Evolutionary conservation across 1,140 invertebrate genomes (phyloP).

Genomic region (Sitodiplosis mosellana): DNA sequence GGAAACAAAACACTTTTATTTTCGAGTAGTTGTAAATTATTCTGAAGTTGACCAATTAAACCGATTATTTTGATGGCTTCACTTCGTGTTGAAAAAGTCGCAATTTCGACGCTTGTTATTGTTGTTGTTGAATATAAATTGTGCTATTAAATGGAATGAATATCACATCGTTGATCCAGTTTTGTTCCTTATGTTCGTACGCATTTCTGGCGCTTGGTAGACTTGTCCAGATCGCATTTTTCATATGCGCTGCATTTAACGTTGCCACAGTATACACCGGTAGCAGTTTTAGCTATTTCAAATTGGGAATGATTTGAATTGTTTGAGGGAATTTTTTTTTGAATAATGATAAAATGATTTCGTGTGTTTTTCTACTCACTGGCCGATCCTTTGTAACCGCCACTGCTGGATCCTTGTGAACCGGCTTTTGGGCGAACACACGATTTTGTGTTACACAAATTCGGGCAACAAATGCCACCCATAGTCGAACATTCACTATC

Average conservation of each 20-base stretch:
- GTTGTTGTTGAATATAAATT: no score
- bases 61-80: no score
- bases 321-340: constrained; percentile 4
- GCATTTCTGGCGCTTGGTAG: constrained; percentile 44
- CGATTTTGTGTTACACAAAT: constrained; percentile 44
- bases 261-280: constrained; percentile 42
- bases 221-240: constrained; percentile 42
- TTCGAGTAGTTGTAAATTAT: no score
- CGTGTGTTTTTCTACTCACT: background rate
- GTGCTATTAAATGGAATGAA: no score
- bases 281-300: constrained; percentile 14
- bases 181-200: constrained; percentile 28
- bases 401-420: constrained; percentile 5
- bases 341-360: background rate
- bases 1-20: no score
- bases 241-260: constrained; percentile 43
- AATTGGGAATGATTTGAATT: constrained; percentile 2
- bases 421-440: constrained; percentile 31
- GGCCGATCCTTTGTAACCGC: constrained; percentile 16
- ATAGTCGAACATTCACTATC: constrained; percentile 39
- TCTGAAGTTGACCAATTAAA: no score
- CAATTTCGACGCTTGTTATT: no score
- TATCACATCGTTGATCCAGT: no score
- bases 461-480: constrained; percentile 45
- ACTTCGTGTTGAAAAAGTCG: no score